Evolutionary conservation across 2,888 invertebrate species (phyloP), one percentile per base, ranked within the genome.

Genomic region (Listrodromus nycthemerus): DNA sequence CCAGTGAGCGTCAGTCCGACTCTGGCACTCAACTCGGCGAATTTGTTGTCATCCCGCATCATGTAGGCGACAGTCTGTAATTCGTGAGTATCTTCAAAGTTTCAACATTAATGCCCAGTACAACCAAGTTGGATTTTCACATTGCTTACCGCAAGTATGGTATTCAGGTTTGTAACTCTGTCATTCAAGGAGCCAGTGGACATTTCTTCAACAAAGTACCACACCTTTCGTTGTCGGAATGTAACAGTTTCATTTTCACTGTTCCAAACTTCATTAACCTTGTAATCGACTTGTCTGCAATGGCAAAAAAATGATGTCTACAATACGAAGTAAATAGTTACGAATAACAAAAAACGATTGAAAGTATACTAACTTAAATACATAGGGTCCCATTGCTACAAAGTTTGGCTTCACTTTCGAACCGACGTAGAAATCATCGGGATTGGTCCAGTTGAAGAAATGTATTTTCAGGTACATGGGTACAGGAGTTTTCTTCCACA

Each of bases 401-500:
- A 97, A 95, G 45, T 94, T 92, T 0, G 97, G 95, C 84, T 95
- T 95, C 0, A 94, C 93, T 2, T 91, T 91, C 0, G 92, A 91
- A 37, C 94, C 93, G 0, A 94, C 93, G 4, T 95, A 86, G 2
- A 96, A 94, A n/a, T 96, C 95, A 7, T 96, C 94, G 0, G 95
- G 94, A 92, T 98, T 98, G 0, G 96, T 96, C 94, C 97, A 97
- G 92, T 98, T 97, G 91, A 96, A 98, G 91, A 98, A 93, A 90
- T 95, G 95, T 86, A 97, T 95, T 87, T 96, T 96, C 71, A 97
- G 93, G 91, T 96, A 97, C 95, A 98, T 96, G 0, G 97, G 97
- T 83, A 98, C 95, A 0, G 98, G 97, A 0, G 97, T 96, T 90
- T 97, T 96, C 85, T 95, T 94, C 98, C 98, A 98, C 87, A 96